Evolutionary conservation across 2,888 invertebrate species (phyloP).

Genomic region (Synergus gifuensis): DNA sequence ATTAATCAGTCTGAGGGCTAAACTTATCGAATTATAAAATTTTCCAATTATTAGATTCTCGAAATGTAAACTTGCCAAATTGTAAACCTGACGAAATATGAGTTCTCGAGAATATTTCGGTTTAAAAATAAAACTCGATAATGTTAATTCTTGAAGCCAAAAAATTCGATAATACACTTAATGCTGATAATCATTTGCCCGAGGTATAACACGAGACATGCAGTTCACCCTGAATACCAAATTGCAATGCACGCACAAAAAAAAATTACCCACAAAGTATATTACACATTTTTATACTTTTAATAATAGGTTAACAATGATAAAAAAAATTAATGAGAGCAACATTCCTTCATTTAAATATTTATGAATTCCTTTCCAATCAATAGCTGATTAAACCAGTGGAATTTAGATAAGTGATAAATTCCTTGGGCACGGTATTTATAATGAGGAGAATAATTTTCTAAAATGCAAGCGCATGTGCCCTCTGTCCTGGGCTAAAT

Average conservation of each 20-base stretch:
- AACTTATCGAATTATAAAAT: too few relatives aligned
- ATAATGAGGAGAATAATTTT: constrained; percentile 26
- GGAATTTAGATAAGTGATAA: constrained; percentile 10
- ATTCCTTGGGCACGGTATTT: constrained; percentile 5
- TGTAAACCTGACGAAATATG: too few relatives aligned
- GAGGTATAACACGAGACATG: neutral
- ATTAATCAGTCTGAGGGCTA: too few relatives aligned
- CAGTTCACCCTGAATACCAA: constrained; percentile 3
- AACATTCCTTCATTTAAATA: neutral
- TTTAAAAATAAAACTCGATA: neutral
- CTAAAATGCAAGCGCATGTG: constrained; percentile 14
- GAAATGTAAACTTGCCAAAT: too few relatives aligned
- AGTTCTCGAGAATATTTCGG: neutral
- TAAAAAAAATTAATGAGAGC: neutral
- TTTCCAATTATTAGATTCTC: too few relatives aligned
- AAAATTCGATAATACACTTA: neutral
- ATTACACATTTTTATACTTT: neutral
- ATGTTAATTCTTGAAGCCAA: neutral
- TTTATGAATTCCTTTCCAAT: neutral
- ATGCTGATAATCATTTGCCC: neutral
- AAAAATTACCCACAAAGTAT: neutral
- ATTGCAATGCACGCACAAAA: neutral
- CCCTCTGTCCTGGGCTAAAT: neutral
- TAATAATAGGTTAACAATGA: neutral
- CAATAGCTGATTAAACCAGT: neutral